Evolutionary conservation across 35 echinoderm and acorn worm genomes (phyloP).

Genomic region (Ptychodera flava): DNA sequence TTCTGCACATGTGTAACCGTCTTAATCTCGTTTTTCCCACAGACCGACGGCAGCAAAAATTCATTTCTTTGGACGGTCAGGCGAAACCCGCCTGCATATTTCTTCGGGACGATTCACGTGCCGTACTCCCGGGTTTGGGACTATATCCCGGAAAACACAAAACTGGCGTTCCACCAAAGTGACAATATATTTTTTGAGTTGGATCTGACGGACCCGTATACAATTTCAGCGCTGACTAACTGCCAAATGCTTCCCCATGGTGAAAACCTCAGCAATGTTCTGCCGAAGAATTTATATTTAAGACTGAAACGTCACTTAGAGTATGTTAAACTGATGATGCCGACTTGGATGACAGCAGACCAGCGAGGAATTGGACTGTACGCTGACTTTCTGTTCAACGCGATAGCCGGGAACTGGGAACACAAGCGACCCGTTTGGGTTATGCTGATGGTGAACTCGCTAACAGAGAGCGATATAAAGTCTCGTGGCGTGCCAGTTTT

Average conservation of each 20-base stretch:
- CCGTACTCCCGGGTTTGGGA: conserved; percentile 95
- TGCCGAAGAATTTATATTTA: conserved; percentile 72
- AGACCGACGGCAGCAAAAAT: conserved; percentile 24
- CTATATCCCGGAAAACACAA: conserved; percentile 87
- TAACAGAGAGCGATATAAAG: conserved; percentile 90
- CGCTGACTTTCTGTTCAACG: conserved; percentile 87
- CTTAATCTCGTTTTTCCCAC: background rate
- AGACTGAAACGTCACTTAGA: conserved; percentile 81
- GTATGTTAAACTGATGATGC: conserved; percentile 95
- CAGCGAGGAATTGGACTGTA: conserved; percentile 66
- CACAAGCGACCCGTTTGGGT: conserved; percentile 91
- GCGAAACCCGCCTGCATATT: conserved; percentile 84
- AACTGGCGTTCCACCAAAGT: conserved; percentile 88
- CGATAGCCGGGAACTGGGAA: conserved; percentile 96
- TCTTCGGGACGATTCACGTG: conserved; percentile 97
- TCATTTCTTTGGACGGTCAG: conserved; percentile 87
- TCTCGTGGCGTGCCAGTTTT: conserved; percentile 92
- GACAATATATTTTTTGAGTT: conserved; percentile 94
- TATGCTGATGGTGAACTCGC: conserved; percentile 91
- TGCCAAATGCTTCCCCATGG: conserved; percentile 93
- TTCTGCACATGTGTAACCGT: background rate
- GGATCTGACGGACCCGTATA: conserved; percentile 82
- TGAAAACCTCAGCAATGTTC: conserved; percentile 82
- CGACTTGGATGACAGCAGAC: conserved; percentile 72
- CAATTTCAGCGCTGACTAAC: conserved; percentile 54